Percentiles rank a stretch among this genome's conserved stretches.
These are phyloP conservation scores for Cyprinus carpio DNA, from an alignment of 2,113 vertebrate genomes.

Conservation along the genomic window DNA sequence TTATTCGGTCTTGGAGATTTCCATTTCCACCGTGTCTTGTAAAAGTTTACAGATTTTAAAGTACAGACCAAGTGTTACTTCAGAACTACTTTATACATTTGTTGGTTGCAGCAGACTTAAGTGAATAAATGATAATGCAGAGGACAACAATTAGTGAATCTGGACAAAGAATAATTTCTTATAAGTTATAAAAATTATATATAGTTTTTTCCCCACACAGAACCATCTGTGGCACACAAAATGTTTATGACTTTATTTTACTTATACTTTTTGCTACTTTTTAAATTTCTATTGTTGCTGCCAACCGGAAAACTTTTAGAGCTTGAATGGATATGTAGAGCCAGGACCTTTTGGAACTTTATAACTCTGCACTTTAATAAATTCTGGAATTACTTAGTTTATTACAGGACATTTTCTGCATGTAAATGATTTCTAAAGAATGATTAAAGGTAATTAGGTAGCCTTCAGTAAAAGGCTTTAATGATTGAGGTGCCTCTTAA, in stretches of 20 bases:
- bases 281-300: not conserved
- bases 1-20: constrained; percentile 1
- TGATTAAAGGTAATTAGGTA: constrained; percentile 6
- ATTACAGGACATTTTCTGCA: not conserved
- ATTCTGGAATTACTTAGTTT: not conserved
- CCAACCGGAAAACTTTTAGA: not conserved
- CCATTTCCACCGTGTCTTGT: not conserved
- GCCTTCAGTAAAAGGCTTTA: not conserved
- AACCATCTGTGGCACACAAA: not conserved
- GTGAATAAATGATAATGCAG: not conserved
- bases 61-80: not conserved
- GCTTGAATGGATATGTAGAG: not conserved
- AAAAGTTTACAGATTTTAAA: not conserved
- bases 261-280: not conserved
- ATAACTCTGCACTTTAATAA: not conserved
- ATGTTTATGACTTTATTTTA: not conserved
- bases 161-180: not conserved
- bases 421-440: constrained; percentile 4
- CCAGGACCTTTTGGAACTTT: not conserved
- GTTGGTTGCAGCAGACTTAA: not conserved
- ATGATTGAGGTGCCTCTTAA: not conserved
- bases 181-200: not conserved
- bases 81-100: not conserved
- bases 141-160: not conserved
- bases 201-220: not conserved